A percentile compares a stretch with the other conserved stretches of the same genome.
Conservation (phyloP, 2,797 vertebrate genomes). For the Balearica regulorum region DNA sequence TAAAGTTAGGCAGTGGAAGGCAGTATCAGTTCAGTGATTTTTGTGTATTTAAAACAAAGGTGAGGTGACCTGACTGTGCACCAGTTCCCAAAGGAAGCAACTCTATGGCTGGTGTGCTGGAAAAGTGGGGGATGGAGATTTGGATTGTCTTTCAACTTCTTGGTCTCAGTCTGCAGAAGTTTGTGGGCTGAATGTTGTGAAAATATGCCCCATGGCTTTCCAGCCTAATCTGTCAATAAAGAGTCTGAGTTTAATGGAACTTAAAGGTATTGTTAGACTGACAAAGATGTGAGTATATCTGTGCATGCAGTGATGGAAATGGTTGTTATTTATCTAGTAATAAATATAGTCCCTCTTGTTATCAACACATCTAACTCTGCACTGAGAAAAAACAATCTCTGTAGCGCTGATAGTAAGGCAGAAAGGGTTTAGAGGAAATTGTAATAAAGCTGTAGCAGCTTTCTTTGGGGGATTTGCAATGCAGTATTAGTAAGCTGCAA, state of each 20-base stretch:
- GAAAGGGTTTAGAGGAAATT: neutral
- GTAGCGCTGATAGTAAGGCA: neutral
- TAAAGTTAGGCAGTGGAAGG: neutral
- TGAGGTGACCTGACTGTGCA: neutral
- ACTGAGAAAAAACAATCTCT: neutral
- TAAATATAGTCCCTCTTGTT: neutral
- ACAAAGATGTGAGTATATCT: neutral
- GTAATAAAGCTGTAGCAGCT: constrained; percentile 40
- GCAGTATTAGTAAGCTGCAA: constrained; percentile 16
- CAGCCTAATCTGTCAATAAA: neutral
- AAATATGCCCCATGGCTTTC: neutral
- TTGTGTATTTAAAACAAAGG: neutral
- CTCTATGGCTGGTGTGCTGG: neutral
- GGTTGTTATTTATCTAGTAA: neutral
- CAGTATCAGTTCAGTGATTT: neutral
- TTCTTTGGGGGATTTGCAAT: constrained; percentile 8
- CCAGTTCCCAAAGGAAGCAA: neutral
- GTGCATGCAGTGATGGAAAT: neutral
- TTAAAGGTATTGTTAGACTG: neutral
- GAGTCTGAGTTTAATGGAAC: neutral
- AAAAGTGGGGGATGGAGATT: neutral
- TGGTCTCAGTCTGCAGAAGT: neutral
- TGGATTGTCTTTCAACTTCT: fast-evolving
- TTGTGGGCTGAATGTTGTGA: fast-evolving
- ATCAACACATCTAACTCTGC: neutral